Base-by-base conservation (phyloP, 2,888 invertebrate species). In the Heliconius sara region DNA sequence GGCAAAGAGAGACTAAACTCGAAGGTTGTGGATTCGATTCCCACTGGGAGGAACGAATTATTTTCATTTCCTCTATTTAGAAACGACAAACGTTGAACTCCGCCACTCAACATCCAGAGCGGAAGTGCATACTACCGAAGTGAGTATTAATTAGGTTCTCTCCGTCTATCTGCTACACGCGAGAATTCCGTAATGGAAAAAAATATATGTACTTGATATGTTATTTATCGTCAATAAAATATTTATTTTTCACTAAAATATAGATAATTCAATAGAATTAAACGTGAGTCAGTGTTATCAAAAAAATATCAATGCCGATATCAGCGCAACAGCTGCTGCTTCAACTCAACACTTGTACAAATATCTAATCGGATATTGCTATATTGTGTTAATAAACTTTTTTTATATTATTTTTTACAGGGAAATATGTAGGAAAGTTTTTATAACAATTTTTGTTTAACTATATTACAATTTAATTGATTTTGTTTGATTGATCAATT, bases 281-380 rank as follows among this genome's bases (percentile, higher is more conserved):
- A 30, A 57, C 52, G 57, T n/a, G n/a, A 72, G 57, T 57, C 72
- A 72, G 60, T 73, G 60, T 73, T 73, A 73, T 73, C 73, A 60
- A 25, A n/a, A 72, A 60, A 34, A 3, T 2, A 57, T 57, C 34
- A 34, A 73, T n/a, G 13, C 13, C 16, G 57, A 73, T 73, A 73
- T 16, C 52, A 27, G 27, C 30, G 57, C 34, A 57, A 73, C 72
- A 34, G 19, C 34, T 34, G 30, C 34, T 57, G 34, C 57, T 60
- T 39, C n/a, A 73, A 34, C 34, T 30, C 10, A 27, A 60, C 73
- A 73, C 34, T 60, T 73, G 73, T 60, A 25, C 39, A 73, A 34
- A 73, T 39, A 73, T 39, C n/a, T 60, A 39, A 73, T 73, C 73
- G 60, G 72, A 73, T 60, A 34, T 72, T 12, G 16, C n/a, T 13